Conservation (phyloP, 2,797 vertebrate genomes). For the Myotis daubentonii region DNA sequence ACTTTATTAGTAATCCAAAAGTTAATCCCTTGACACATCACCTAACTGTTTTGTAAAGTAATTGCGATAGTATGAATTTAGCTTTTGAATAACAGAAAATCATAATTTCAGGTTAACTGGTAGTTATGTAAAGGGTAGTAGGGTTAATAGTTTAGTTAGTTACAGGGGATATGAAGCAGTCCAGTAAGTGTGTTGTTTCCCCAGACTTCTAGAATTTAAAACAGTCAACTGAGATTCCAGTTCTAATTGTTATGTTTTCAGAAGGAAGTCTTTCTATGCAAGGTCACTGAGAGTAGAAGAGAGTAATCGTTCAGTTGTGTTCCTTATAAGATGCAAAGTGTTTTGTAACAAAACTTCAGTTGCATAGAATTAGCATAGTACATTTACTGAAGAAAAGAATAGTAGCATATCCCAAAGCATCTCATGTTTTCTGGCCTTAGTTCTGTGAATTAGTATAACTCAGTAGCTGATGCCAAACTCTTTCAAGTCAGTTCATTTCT, state of each 20-base stretch:
- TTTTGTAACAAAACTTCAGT: slow-evolving; percentile 20
- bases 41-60: slow-evolving; percentile 52
- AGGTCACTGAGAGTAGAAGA: neutral
- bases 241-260: slow-evolving; percentile 50
- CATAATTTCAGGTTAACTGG: slow-evolving; percentile 27
- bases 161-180: neutral
- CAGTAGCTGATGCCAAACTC: neutral
- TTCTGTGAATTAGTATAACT: neutral
- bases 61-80: slow-evolving; percentile 31
- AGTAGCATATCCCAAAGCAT: neutral
- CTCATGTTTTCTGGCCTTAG: neutral
- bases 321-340: slow-evolving; percentile 24
- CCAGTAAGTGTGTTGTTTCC: neutral
- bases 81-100: slow-evolving; percentile 44
- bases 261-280: slow-evolving; percentile 19
- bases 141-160: slow-evolving; percentile 15
- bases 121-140: neutral
- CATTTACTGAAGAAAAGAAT: neutral
- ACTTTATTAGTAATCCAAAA: slow-evolving; percentile 54
- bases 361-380: neutral
- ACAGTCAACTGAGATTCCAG: neutral
- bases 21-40: slow-evolving; percentile 42
- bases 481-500: slow-evolving; percentile 10
- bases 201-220: slow-evolving; percentile 49
- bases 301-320: neutral